A percentile compares a stretch with the other conserved stretches of the same genome.
phyloP scores from a whole-genome alignment of 2,888 invertebrate genomes.

The Shargacucullia verbasci region DNA sequence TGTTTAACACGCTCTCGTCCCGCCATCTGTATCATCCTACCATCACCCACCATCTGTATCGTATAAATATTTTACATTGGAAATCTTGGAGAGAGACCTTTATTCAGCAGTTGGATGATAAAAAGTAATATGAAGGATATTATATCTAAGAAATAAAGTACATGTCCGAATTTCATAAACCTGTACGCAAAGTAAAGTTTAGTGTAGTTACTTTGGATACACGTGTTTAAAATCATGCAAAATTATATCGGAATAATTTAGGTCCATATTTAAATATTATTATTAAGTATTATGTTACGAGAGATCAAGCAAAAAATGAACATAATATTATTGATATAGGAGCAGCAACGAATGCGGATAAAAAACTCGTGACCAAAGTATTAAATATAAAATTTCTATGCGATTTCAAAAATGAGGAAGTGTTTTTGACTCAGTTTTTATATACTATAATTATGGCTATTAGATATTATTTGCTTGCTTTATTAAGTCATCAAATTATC shows the following conservation, averaged over 20 bases:
- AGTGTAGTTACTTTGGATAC: conserved; percentile 5
- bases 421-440: conserved; percentile 33
- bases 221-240: conserved; percentile 11
- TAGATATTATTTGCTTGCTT: conserved; percentile 18
- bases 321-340: conserved; percentile 23
- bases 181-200: no score
- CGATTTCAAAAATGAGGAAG: conserved; percentile 49
- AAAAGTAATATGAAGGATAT: background rate
- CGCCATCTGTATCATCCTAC: no score
- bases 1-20: no score
- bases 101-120: no score
- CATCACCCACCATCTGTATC: no score
- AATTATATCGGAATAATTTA: conserved; percentile 13
- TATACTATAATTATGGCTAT: conserved; percentile 19
- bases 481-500: conserved; percentile 1
- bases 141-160: no score
- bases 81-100: no score
- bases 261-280: conserved; percentile 8
- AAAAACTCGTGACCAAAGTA: conserved; percentile 49
- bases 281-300: conserved; percentile 28
- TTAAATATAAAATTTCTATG: conserved; percentile 36
- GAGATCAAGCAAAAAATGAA: conserved; percentile 36
- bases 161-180: no score
- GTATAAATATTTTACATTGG: no score
- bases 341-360: conserved; percentile 42